phyloP scores from a whole-genome alignment of 2,888 invertebrate genomes.

The Marronus borbonicus region DNA sequence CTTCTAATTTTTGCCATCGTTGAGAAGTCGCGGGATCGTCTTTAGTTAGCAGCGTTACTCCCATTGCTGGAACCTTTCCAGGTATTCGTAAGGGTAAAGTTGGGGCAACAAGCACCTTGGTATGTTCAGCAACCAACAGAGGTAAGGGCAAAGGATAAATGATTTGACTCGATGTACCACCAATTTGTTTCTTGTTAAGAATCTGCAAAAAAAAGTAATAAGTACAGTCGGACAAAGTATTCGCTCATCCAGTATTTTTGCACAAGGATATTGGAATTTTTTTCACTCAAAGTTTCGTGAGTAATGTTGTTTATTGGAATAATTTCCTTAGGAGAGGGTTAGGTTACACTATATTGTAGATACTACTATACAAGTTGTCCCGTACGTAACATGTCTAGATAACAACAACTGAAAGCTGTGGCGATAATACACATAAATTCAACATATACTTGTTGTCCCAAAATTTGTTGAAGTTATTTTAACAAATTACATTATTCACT shows the following conservation, averaged over 20 bases:
- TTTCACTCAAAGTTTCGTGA: background rate
- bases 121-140: constrained; percentile 77
- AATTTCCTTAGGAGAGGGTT: too few relatives aligned
- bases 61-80: constrained; percentile 73
- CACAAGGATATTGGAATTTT: background rate
- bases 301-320: too few relatives aligned
- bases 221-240: background rate
- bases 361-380: too few relatives aligned
- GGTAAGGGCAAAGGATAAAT: constrained; percentile 81
- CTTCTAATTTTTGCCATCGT: constrained; percentile 84
- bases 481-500: too few relatives aligned
- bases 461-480: too few relatives aligned
- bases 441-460: too few relatives aligned
- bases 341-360: too few relatives aligned
- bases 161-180: constrained; percentile 39
- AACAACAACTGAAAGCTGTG: too few relatives aligned
- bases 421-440: too few relatives aligned
- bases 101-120: constrained; percentile 80
- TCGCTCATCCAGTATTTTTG: background rate
- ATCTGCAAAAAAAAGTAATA: constrained; percentile 21
- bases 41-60: constrained; percentile 67
- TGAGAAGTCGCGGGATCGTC: constrained; percentile 61
- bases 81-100: constrained; percentile 74
- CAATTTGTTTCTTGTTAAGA: constrained; percentile 55
- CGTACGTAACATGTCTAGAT: too few relatives aligned